phyloP scores from a whole-genome alignment of 2,888 invertebrate genomes.

The Bombyx huttoni region DNA sequence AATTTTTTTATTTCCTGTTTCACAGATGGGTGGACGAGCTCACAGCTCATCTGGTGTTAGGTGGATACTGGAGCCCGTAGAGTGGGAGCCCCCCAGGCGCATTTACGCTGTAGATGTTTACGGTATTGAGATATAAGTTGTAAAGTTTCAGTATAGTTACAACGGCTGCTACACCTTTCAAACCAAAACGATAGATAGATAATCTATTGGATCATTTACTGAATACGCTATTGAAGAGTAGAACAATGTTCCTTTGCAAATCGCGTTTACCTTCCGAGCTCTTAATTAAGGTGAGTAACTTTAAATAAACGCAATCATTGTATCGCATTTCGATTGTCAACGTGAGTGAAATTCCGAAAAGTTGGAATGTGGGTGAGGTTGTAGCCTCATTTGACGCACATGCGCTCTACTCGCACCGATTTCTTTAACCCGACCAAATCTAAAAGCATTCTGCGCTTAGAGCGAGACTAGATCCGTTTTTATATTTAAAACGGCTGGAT shows the following conservation, averaged over 20 bases:
- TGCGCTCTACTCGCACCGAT: constrained; percentile 51
- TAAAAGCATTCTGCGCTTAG: constrained; percentile 25
- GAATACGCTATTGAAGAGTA: neutral
- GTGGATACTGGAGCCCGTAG: too few species aligned
- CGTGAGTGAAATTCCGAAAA: constrained; percentile 64
- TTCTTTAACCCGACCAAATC: constrained; percentile 49
- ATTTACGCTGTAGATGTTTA: too few species aligned
- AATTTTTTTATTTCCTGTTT: too few species aligned
- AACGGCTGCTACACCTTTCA: too few species aligned
- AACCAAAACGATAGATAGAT: too few species aligned
- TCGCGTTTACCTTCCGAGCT: neutral
- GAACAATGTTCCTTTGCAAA: neutral
- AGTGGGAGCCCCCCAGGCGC: too few species aligned
- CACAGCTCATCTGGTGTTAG: too few species aligned
- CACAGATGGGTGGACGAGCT: too few species aligned
- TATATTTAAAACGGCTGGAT: constrained; percentile 43
- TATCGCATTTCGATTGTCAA: constrained; percentile 46
- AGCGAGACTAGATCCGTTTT: constrained; percentile 32
- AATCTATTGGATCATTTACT: too few species aligned
- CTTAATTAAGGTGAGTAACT: constrained; percentile 1
- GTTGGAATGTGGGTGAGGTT: constrained; percentile 60
- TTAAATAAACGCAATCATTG: constrained; percentile 34
- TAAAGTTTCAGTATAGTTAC: too few species aligned
- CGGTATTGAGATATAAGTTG: too few species aligned
- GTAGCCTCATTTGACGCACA: constrained; percentile 60